Base-by-base conservation (phyloP, 2,797 vertebrate genomes). In the Trematocara caparti region DNA sequence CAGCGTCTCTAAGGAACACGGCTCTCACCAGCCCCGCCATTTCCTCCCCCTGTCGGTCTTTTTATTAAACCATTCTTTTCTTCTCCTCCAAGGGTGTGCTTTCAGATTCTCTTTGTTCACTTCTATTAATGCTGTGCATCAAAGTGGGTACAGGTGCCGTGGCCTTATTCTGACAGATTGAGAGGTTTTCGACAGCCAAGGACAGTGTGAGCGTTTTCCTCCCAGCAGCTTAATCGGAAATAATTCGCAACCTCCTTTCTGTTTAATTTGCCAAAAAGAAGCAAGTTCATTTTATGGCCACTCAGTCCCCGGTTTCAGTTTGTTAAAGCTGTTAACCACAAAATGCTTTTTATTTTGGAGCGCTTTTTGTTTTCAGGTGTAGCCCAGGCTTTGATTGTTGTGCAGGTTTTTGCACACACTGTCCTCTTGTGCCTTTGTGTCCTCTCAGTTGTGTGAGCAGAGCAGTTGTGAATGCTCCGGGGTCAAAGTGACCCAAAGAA, bases 11-110 rank as follows among this genome's bases (percentile, higher is more conserved):
- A 7, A 88, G 89, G 89, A 89, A 30, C 48, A n/a, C 66, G 1
- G 15, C 78, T 78, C 72, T 73, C 80, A 82, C 51, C 76, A 19
- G 43, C 66, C 78, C 78, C 21, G 12, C 79, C 82, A 74, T 84
- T 79, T 86, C 80, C 84, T 82, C 83, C 73, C 79, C 85, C 82
- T 66, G 30, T 79, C 71, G 3, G 21, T 75, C 71, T 72, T 89
- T 93, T 90, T 90, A 90, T 90, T 91, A 87, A 93, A 87, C 81
- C 79, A 62, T 81, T 90, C 79, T 81, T 87, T 87, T 87, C 69
- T 88, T 84, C 84, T 82, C 73, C 82, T 78, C 86, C 81, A 51
- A n/a, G 71, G 62, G 75, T 79, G 81, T 34, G 21, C 55, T 72
- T 83, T 90, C 81, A 88, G 55, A 72, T 69, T 19, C 17, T 59